Evolutionary conservation across 2,113 vertebrate genomes (phyloP).

Genomic region (Burhinus bistriatus): DNA sequence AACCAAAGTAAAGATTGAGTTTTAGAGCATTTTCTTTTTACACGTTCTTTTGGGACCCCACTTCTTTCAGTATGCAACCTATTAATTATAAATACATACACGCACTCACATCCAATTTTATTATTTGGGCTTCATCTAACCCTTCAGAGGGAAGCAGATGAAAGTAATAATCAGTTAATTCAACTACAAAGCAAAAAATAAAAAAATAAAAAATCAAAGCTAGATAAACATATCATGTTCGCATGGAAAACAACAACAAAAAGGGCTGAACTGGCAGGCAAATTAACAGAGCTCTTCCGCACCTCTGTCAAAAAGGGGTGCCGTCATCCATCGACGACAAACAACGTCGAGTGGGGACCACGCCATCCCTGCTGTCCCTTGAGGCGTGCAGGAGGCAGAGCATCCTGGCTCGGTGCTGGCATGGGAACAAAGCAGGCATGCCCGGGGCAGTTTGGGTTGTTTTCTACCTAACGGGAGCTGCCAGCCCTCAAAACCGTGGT

Average conservation of each 20-base stretch:
- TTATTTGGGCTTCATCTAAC: slow-evolving; percentile 47
- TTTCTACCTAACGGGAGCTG: not conserved
- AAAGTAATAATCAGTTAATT: slow-evolving; percentile 55
- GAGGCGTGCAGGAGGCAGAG: accelerated
- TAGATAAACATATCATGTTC: slow-evolving; percentile 55
- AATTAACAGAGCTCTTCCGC: not conserved
- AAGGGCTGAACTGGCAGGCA: not conserved
- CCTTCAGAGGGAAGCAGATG: slow-evolving; percentile 56
- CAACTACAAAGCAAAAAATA: slow-evolving; percentile 34
- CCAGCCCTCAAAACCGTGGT: not conserved
- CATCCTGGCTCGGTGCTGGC: not conserved
- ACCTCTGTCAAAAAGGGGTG: not conserved
- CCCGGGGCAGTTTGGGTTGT: not conserved
- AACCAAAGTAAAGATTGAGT: not conserved
- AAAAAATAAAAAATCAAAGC: slow-evolving; percentile 22
- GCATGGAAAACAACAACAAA: slow-evolving; percentile 52
- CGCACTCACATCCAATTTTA: slow-evolving; percentile 48
- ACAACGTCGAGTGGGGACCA: accelerated
- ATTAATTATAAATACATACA: slow-evolving; percentile 56
- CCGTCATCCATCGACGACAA: accelerated
- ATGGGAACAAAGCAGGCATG: not conserved
- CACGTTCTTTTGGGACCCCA: slow-evolving; percentile 15
- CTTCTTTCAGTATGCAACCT: slow-evolving; percentile 17
- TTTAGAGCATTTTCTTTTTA: slow-evolving; percentile 11
- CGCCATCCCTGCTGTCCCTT: not conserved